phyloP scores from a whole-genome alignment of 2,888 invertebrate genomes.

The Melipona bicolor region DNA sequence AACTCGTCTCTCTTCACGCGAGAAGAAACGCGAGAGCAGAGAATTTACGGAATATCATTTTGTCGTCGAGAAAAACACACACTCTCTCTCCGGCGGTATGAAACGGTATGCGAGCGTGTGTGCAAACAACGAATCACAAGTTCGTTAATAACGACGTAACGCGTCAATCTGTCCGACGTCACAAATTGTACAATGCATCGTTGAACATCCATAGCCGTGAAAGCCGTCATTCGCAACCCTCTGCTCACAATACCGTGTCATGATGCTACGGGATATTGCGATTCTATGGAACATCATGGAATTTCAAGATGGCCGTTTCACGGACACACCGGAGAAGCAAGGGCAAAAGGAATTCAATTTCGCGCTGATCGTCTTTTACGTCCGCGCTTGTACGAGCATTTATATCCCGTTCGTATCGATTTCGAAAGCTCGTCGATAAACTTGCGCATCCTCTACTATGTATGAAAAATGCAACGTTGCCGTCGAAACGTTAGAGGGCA shows the following conservation, averaged over 20 bases:
- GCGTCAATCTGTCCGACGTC: slow-evolving; percentile 21
- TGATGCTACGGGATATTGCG: slow-evolving; percentile 72
- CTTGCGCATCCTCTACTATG: neutral
- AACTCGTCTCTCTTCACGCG: too few species aligned
- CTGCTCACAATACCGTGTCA: slow-evolving; percentile 52
- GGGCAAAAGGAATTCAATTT: slow-evolving; percentile 72
- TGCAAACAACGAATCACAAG: neutral
- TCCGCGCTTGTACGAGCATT: slow-evolving; percentile 49
- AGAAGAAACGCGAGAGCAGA: neutral
- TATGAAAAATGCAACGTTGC: neutral
- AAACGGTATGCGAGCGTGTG: too few species aligned
- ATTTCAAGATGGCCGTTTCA: slow-evolving; percentile 74
- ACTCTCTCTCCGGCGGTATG: too few species aligned
- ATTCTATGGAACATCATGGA: slow-evolving; percentile 74
- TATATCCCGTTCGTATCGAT: slow-evolving; percentile 51
- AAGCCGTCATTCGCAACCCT: slow-evolving; percentile 44
- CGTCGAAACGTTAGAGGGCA: too few species aligned
- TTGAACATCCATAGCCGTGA: slow-evolving; percentile 22
- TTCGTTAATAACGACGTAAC: slow-evolving; percentile 13
- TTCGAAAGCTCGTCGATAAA: slow-evolving; percentile 39
- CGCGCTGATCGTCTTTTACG: slow-evolving; percentile 61
- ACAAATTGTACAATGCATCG: slow-evolving; percentile 25
- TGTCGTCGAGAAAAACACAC: neutral
- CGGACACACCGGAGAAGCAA: slow-evolving; percentile 36
- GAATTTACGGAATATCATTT: neutral